A percentile compares a stretch with the other conserved stretches of the same genome.
Conservation (phyloP, 2,888 invertebrate species). For the Brachypalpus laphriformis region DNA sequence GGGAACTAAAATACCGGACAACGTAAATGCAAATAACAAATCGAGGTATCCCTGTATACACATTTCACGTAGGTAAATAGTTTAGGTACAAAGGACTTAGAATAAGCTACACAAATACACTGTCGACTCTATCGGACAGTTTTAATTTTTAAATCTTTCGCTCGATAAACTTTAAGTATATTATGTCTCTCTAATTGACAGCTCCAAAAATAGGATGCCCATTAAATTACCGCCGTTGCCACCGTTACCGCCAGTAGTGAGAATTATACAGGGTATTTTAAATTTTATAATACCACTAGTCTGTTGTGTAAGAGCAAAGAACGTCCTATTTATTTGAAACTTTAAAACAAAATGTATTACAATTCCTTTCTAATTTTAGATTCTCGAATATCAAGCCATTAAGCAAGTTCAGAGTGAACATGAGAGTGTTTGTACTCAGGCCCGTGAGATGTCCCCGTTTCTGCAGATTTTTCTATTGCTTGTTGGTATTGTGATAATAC, state of each 20-base stretch:
- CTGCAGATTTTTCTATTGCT: conserved; percentile 5
- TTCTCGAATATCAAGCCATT: conserved; percentile 25
- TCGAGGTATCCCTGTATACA: too few species aligned
- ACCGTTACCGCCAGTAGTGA: neutral
- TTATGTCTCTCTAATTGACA: neutral
- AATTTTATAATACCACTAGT: conserved; percentile 9
- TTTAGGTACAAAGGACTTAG: too few species aligned
- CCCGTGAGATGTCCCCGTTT: conserved; percentile 30
- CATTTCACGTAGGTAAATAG: too few species aligned
- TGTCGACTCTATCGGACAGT: too few species aligned
- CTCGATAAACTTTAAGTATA: neutral
- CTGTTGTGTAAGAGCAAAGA: conserved; percentile 7
- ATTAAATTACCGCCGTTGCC: neutral
- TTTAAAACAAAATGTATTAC: neutral
- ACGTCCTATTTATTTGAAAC: neutral
- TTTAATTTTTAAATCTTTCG: neutral
- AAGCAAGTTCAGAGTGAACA: neutral
- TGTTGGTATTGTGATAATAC: conserved; percentile 6
- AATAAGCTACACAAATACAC: too few species aligned
- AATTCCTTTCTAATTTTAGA: conserved; percentile 1
- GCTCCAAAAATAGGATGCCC: neutral
- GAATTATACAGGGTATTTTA: neutral
- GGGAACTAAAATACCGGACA: too few species aligned
- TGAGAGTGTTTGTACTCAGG: conserved; percentile 57
- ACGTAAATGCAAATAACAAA: too few species aligned